These are phyloP conservation scores for Acrobasis suavella DNA, from an alignment of 2,888 invertebrate species.

Conservation along the genomic window DNA sequence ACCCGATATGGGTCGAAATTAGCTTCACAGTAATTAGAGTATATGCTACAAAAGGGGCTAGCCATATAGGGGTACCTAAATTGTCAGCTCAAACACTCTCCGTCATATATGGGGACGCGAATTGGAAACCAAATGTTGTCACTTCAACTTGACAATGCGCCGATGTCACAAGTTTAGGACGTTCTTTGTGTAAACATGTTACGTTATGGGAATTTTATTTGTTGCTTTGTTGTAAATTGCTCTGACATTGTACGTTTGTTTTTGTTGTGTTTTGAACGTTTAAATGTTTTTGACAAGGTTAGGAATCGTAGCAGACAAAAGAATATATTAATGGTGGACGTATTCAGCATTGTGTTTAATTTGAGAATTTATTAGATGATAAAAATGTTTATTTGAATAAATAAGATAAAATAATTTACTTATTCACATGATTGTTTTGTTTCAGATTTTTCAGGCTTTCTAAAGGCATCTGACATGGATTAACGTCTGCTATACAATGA, in stretches of 20 bases:
- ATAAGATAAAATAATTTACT: too few species aligned
- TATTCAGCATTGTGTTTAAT: too few species aligned
- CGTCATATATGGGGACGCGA: conserved; percentile 63
- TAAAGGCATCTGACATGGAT: too few species aligned
- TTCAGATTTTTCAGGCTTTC: too few species aligned
- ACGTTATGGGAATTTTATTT: conserved; percentile 16
- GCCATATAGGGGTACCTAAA: conserved; percentile 61
- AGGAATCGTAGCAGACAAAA: too few species aligned
- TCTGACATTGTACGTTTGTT: conserved; percentile 3
- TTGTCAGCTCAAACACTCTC: conserved; percentile 53
- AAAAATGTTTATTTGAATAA: too few species aligned
- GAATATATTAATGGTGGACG: too few species aligned
- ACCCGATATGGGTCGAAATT: conserved; percentile 47
- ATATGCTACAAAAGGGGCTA: conserved; percentile 57
- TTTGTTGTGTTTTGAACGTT: too few species aligned
- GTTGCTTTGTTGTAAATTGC: conserved; percentile 11
- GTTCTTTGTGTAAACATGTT: conserved; percentile 10
- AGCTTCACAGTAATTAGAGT: conserved; percentile 64
- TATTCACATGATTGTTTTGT: too few species aligned
- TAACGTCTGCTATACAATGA: too few species aligned
- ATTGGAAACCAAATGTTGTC: conserved; percentile 56
- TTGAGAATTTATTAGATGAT: too few species aligned
- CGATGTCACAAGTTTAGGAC: conserved; percentile 23
- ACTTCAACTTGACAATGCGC: conserved; percentile 38
- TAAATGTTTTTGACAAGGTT: too few species aligned